Percentiles rank a stretch among this genome's conserved stretches.
phyloP scores from a whole-genome alignment of 2,113 vertebrate species.

The Pomatorhinus ruficollis region DNA sequence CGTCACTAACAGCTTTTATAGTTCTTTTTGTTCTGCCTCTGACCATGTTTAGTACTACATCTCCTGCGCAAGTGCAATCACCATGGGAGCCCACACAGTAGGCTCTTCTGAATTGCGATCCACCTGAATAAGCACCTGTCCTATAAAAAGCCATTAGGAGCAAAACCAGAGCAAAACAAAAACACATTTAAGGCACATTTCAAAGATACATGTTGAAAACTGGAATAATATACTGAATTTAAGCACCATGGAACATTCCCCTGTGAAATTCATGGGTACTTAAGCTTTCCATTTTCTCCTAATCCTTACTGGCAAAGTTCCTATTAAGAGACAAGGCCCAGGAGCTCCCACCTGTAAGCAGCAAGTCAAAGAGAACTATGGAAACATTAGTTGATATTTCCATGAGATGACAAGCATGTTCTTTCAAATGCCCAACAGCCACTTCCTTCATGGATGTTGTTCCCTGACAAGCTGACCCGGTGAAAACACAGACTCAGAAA shows the following conservation, averaged over 20 bases:
- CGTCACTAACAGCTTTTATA: not conserved
- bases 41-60: not conserved
- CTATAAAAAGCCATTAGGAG: not conserved
- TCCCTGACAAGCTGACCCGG: not conserved
- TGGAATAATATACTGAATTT: not conserved
- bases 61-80: not conserved
- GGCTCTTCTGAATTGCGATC: not conserved
- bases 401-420: not conserved
- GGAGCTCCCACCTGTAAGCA: not conserved
- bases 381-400: not conserved
- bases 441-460: not conserved
- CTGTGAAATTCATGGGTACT: not conserved
- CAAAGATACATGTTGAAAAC: not conserved
- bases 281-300: not conserved
- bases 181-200: not conserved
- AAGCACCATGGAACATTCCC: not conserved
- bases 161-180: not conserved
- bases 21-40: not conserved
- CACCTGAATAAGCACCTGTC: not conserved
- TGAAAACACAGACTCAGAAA: not conserved
- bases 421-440: not conserved
- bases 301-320: not conserved
- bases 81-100: not conserved
- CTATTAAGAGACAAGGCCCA: not conserved
- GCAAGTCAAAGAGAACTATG: not conserved